These are phyloP conservation scores for Coturnix japonica DNA, from an alignment of 2,113 vertebrate species.

Conservation along the genomic window DNA sequence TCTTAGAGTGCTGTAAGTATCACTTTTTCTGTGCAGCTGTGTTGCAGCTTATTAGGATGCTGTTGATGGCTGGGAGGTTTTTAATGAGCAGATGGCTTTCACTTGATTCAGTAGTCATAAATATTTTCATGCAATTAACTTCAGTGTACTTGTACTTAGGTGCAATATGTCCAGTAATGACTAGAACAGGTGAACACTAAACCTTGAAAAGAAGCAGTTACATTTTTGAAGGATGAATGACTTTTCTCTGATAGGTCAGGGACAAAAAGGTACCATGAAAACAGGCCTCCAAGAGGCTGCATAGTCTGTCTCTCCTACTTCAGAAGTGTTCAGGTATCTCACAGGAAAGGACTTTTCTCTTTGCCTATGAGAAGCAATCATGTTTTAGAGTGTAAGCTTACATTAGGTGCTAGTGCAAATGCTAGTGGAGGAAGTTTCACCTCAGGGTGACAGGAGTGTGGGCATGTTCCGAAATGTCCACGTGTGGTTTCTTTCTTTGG, in stretches of 20 bases:
- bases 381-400: neutral
- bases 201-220: neutral
- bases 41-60: constrained; percentile 14
- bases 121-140: neutral
- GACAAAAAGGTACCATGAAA: neutral
- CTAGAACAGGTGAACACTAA: constrained; percentile 25
- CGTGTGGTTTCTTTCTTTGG: no score
- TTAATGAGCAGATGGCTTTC: constrained; percentile 13
- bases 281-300: neutral
- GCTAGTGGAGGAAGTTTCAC: neutral
- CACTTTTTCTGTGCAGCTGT: neutral
- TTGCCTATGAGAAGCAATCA: neutral
- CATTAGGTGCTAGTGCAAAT: neutral
- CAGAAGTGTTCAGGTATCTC: neutral
- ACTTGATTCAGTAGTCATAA: neutral
- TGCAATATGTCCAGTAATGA: neutral
- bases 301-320: neutral
- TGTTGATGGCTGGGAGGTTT: neutral
- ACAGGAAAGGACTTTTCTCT: neutral
- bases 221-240: neutral
- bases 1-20: constrained; percentile 93
- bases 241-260: neutral
- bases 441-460: neutral
- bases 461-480: no score
- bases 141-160: neutral